A percentile compares a stretch with the other conserved stretches of the same genome.
phyloP scores from a whole-genome alignment of 1,140 invertebrate genomes.

The Pissodes strobi region DNA sequence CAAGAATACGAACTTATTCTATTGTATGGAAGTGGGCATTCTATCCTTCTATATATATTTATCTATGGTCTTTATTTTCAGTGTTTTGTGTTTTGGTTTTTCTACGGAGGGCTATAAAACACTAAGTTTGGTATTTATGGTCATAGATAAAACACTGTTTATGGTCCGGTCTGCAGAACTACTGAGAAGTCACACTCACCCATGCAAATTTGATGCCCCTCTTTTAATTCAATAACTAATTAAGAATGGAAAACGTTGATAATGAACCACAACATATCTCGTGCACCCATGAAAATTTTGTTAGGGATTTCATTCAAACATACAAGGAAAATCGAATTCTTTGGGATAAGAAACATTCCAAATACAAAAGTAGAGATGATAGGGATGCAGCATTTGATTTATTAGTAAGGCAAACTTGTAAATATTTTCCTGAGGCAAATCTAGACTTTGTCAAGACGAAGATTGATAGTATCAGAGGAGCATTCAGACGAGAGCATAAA shows the following conservation, averaged over 20 bases:
- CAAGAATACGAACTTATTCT: too few relatives aligned
- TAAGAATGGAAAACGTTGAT: neutral
- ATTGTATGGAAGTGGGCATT: too few relatives aligned
- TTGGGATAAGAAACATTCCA: constrained; percentile 39
- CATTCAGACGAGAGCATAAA: constrained; percentile 39
- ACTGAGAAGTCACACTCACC: too few relatives aligned
- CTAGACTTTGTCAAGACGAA: constrained; percentile 40
- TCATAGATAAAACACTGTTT: too few relatives aligned
- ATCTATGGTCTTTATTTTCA: too few relatives aligned
- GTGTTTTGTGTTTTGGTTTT: too few relatives aligned
- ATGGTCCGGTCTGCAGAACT: too few relatives aligned
- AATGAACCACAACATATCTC: constrained; percentile 5
- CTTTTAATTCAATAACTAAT: too few relatives aligned
- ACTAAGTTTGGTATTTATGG: too few relatives aligned
- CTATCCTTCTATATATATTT: too few relatives aligned
- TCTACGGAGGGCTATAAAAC: too few relatives aligned
- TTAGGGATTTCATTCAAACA: constrained; percentile 34
- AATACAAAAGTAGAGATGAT: constrained; percentile 34
- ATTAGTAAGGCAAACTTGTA: constrained; percentile 33
- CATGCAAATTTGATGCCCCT: too few relatives aligned
- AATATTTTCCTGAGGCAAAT: constrained; percentile 40
- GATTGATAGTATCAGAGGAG: constrained; percentile 35
- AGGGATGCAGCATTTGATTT: constrained; percentile 34
- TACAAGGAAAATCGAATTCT: constrained; percentile 37
- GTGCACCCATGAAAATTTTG: constrained; percentile 36